Evolutionary conservation across 2,797 vertebrate genomes (phyloP).

Genomic region (Onychomys leucogaster): DNA sequence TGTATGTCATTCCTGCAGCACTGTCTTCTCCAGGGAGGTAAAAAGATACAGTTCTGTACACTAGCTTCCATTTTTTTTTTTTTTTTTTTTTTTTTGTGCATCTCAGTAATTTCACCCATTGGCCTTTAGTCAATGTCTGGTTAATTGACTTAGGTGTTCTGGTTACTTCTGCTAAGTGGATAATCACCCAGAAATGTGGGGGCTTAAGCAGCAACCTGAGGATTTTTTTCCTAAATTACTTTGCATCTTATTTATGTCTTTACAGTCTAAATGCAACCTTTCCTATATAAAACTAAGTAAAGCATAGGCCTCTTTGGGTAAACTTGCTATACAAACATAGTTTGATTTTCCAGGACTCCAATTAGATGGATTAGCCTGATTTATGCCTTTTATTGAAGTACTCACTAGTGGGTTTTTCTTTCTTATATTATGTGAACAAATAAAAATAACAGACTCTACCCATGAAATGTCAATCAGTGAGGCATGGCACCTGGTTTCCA

Average conservation of each 20-base stretch:
- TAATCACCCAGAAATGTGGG: background rate
- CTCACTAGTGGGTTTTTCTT: background rate
- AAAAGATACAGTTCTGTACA: background rate
- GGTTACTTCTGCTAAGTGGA: background rate
- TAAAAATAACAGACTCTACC: slow-evolving; percentile 30
- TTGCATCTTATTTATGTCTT: slow-evolving; percentile 37
- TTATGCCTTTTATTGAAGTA: slow-evolving; percentile 45
- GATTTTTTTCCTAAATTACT: background rate
- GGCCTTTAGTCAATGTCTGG: background rate
- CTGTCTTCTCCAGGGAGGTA: background rate
- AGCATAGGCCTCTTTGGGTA: background rate
- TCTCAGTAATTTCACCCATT: background rate
- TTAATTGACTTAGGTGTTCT: slow-evolving; percentile 6
- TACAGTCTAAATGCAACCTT: background rate
- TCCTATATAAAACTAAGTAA: slow-evolving; percentile 1
- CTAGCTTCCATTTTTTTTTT: background rate
- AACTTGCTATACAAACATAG: background rate
- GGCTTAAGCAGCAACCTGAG: background rate
- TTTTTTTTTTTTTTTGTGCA: too few relatives aligned
- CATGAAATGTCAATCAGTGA: slow-evolving; percentile 26
- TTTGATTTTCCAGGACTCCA: background rate
- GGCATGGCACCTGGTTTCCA: slow-evolving; percentile 55
- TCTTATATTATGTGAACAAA: slow-evolving; percentile 59
- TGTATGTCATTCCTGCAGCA: background rate
- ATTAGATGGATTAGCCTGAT: background rate